phyloP scores from a whole-genome alignment of 2,888 invertebrate species.

The Dryobota labecula region DNA sequence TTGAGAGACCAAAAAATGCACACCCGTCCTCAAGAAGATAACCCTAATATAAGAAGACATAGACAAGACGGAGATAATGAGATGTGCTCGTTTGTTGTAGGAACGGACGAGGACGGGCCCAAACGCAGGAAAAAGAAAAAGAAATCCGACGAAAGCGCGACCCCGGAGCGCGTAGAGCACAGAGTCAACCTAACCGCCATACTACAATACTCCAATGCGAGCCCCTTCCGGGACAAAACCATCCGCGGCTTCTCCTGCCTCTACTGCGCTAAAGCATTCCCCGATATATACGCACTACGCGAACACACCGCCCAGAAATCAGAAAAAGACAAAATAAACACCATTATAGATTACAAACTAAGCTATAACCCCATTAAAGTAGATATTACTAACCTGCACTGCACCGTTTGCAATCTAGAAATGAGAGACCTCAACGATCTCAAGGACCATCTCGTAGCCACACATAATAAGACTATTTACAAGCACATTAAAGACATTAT shows the following conservation, averaged over 20 bases:
- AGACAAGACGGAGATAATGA: constrained; percentile 83
- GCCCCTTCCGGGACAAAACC: constrained; percentile 87
- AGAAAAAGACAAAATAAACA: constrained; percentile 86
- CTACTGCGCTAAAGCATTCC: constrained; percentile 85
- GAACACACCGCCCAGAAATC: constrained; percentile 80
- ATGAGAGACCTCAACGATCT: constrained; percentile 83
- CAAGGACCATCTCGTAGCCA: constrained; percentile 80
- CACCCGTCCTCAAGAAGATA: constrained; percentile 64
- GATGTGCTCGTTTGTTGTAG: constrained; percentile 89
- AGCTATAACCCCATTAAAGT: constrained; percentile 88
- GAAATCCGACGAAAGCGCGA: constrained; percentile 84
- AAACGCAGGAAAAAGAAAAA: constrained; percentile 86
- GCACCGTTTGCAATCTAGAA: constrained; percentile 79
- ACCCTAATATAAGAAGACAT: constrained; percentile 72
- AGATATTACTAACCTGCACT: constrained; percentile 83
- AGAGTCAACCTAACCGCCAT: constrained; percentile 87
- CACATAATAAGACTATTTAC: constrained; percentile 83
- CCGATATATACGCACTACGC: constrained; percentile 80
- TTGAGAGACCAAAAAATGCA: constrained; percentile 48
- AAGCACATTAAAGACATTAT: constrained; percentile 87
- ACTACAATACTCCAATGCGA: constrained; percentile 87
- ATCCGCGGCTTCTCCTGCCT: constrained; percentile 86
- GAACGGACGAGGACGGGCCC: constrained; percentile 81
- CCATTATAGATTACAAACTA: constrained; percentile 87
- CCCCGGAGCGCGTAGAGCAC: constrained; percentile 87